phyloP scores from a whole-genome alignment of 2,797 vertebrate species.

The Galago senegalensis region DNA sequence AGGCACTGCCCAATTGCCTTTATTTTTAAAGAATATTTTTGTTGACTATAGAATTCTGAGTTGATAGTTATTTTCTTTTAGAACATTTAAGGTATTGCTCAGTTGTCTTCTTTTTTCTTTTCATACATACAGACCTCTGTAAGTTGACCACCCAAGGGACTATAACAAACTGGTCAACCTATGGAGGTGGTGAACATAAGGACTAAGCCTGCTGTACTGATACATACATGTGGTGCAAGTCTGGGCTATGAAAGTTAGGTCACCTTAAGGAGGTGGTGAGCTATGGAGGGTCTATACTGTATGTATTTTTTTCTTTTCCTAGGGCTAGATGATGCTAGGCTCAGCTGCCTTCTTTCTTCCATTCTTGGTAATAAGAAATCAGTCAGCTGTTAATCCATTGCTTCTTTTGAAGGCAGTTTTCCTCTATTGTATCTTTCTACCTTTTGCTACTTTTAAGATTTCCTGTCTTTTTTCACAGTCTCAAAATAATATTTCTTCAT shows the following conservation, averaged over 20 bases:
- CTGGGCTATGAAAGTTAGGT: too few species aligned
- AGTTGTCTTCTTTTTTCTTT: background rate
- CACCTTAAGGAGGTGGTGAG: too few species aligned
- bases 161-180: too few species aligned
- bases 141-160: too few species aligned
- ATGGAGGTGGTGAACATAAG: too few species aligned
- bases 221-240: too few species aligned
- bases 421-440: background rate
- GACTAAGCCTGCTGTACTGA: too few species aligned
- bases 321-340: too few species aligned
- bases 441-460: background rate
- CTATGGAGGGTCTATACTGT: too few species aligned
- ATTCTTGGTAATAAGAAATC: background rate
- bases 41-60: background rate
- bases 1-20: background rate
- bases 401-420: constrained; percentile 4
- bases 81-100: background rate
- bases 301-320: too few species aligned
- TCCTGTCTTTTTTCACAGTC: constrained; percentile 21
- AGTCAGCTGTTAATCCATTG: background rate
- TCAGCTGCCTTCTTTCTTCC: background rate
- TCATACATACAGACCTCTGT: too few species aligned
- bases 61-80: background rate
- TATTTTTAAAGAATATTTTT: constrained; percentile 38
- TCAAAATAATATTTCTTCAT: constrained; percentile 11